Percentiles rank a stretch among this genome's conserved stretches.
These are phyloP conservation scores for Ypsolopha scabrella DNA, from an alignment of 2,888 invertebrate genomes.

Conservation along the genomic window DNA sequence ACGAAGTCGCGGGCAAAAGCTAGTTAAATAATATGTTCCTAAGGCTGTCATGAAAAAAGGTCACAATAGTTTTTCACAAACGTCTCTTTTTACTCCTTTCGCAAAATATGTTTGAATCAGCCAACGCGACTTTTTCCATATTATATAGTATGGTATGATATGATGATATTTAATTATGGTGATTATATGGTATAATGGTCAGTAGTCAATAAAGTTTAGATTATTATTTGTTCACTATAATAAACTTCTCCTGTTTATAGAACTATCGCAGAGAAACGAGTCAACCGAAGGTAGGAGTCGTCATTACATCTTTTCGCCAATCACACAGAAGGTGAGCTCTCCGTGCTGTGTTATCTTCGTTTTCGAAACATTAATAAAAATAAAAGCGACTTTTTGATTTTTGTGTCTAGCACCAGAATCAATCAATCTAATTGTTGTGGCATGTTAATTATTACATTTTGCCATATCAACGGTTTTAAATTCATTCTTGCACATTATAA, in stretches of 20 bases:
- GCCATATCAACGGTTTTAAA: background rate
- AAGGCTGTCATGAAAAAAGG: too few species aligned
- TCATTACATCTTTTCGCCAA: conserved; percentile 90
- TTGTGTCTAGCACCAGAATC: conserved; percentile 27
- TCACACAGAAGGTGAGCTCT: conserved; percentile 82
- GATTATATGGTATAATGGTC: background rate
- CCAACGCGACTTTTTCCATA: too few species aligned
- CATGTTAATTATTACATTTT: conserved; percentile 24
- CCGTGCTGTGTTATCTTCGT: background rate
- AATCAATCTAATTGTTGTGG: conserved; percentile 44
- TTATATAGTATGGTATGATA: too few species aligned
- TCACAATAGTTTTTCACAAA: too few species aligned
- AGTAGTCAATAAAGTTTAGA: conserved; percentile 4
- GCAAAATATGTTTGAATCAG: too few species aligned
- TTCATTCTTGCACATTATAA: background rate
- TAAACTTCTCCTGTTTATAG: conserved; percentile 18
- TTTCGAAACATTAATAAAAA: conserved; percentile 7
- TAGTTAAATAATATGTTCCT: too few species aligned
- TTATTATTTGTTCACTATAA: background rate
- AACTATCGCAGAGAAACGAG: conserved; percentile 60
- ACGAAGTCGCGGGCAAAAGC: too few species aligned
- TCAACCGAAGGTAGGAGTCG: conserved; percentile 84
- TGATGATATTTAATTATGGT: too few species aligned
- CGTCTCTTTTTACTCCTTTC: too few species aligned
- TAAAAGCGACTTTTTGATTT: conserved; percentile 14